Base-by-base conservation (phyloP, 1,140 invertebrate genomes). In the Daktulosphaira vitifoliae region DNA sequence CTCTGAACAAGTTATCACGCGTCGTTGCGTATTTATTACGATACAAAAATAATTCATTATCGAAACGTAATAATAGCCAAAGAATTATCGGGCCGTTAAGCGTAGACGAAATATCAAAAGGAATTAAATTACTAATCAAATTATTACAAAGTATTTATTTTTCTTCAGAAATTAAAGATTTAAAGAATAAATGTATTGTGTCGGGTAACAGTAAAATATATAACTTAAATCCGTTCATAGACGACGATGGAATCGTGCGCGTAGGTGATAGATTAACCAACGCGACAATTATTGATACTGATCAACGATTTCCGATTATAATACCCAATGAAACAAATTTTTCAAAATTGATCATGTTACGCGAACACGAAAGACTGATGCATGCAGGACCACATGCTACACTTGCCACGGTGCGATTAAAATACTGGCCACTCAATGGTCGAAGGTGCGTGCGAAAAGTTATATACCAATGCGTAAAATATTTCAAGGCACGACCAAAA, bases 401-500 rank as follows among this genome's bases (percentile, higher is more conserved):
- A 2, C 25, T 49, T 3, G 23, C 39, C 0, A 18, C 62, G 13
- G 23, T 65, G 16, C 9, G 51, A 2, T 13, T 20, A n/a, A 38
- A 23, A 18, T 67, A 65, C 37, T 67, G 66, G 66, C 38, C 37
- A 8, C 23, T 65, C 2, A 20, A 29, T 9, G 56, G 26, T 1
- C 13, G 39, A 4, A 11, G 18, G 5, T 13, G 9, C 0, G n/a
- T n/a, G 33, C 23, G 4, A 44, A 29, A 18, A 25, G 1, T 46
- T 38, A 48, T 67, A 53, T 11, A 13, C 3, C n/a, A 67, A 22
- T 65, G 62, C 20, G 23, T 42, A n/a, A 51, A 7, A 13, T 67
- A 59, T 46, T 52, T 65, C 18, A 62, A 29, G 16, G 20, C 16
- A 13, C 16, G 6, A 15, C 33, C 33, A 11, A 6, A 25, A 44